phyloP scores from a whole-genome alignment of 2,113 vertebrate genomes.

The Vulpes ferrilata region DNA sequence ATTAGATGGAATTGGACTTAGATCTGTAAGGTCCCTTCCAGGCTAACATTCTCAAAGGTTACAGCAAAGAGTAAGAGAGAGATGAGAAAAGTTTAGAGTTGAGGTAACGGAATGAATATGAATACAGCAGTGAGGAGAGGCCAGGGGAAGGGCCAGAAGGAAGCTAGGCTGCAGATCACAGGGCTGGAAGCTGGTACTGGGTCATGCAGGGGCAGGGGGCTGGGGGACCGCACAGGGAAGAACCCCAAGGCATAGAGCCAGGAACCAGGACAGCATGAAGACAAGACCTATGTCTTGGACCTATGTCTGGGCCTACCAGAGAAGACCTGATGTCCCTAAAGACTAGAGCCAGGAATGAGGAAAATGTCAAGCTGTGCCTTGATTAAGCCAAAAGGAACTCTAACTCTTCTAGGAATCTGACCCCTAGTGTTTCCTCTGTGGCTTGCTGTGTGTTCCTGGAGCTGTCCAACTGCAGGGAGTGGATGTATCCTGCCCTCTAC shows the following conservation, averaged over 20 bases:
- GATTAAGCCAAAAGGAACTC: background rate
- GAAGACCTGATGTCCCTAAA: background rate
- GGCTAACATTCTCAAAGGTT: background rate
- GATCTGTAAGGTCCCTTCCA: background rate
- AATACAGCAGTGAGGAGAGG: background rate
- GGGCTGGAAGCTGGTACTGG: background rate
- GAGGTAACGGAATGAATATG: background rate
- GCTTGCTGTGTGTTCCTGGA: background rate
- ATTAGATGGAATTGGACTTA: background rate
- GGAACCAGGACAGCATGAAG: background rate
- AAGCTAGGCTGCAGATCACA: background rate
- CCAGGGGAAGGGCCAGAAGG: background rate
- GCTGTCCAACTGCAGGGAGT: background rate
- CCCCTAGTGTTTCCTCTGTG: background rate
- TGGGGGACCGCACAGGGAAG: background rate
- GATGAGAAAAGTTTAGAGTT: background rate
- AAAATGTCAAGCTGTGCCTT: conserved; percentile 19
- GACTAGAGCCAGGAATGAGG: background rate
- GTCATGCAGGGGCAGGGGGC: background rate
- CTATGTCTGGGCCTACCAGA: background rate
- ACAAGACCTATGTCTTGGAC: background rate
- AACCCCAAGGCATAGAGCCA: background rate
- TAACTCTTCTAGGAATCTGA: background rate
- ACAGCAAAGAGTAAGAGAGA: background rate
- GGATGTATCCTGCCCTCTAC: background rate